Conservation (phyloP, 2,797 vertebrate genomes). For the Myotis findleyi region DNA sequence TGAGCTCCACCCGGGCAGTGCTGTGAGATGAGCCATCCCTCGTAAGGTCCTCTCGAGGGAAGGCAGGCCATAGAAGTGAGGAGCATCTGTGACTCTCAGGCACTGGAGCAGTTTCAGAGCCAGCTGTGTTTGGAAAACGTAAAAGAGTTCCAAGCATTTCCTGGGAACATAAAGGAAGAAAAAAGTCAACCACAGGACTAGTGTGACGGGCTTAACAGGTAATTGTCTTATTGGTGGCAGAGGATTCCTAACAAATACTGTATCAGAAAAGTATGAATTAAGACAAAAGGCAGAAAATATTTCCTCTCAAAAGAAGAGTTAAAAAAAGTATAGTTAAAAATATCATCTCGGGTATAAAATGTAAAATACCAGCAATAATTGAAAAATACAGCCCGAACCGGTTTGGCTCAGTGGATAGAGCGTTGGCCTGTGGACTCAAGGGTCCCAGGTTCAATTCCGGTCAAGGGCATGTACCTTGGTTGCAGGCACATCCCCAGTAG, state of each 20-base stretch:
- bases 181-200: not conserved
- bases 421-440: too few relatives aligned
- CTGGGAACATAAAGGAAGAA: constrained; percentile 83
- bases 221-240: not conserved
- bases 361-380: constrained; percentile 2
- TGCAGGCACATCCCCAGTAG: too few relatives aligned
- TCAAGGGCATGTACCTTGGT: too few relatives aligned
- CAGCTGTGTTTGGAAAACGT: constrained; percentile 93
- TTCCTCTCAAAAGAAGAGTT: not conserved
- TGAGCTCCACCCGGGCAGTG: constrained; percentile 94
- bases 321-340: not conserved
- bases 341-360: not conserved
- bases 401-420: too few relatives aligned
- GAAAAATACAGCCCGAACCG: not conserved
- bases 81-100: constrained; percentile 94
- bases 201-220: not conserved
- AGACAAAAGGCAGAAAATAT: not conserved
- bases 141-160: constrained; percentile 90
- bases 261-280: not conserved
- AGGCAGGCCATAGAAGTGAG: constrained; percentile 97
- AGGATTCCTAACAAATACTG: not conserved
- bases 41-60: constrained; percentile 94
- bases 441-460: too few relatives aligned
- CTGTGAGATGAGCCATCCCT: constrained; percentile 94
- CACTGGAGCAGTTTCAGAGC: constrained; percentile 94